A percentile compares a stretch with the other conserved stretches of the same genome.
Conservation (phyloP, 2,888 invertebrate species). For the Drosophila testacea region DNA sequence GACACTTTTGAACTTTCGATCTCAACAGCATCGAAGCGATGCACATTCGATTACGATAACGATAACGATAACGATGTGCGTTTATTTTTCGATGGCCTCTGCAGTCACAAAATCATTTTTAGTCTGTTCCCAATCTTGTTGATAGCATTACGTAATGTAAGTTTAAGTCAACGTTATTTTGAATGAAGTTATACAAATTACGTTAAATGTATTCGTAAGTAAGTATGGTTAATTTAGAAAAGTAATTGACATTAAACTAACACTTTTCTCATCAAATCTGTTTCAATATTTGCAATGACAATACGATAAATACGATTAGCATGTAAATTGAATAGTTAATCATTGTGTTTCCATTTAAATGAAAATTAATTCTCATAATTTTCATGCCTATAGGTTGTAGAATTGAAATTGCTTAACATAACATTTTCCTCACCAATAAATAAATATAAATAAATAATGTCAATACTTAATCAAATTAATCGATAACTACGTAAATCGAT, state of each 20-base stretch:
- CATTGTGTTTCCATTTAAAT: too few species aligned
- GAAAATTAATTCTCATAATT: too few species aligned
- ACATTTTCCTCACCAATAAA: too few species aligned
- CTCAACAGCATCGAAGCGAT: neutral
- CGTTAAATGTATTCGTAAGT: neutral
- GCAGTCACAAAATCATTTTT: neutral
- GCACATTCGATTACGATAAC: slow-evolving; percentile 3
- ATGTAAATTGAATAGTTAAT: too few species aligned
- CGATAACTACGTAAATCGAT: neutral
- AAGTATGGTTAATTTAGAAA: neutral
- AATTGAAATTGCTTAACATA: too few species aligned
- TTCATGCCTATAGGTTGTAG: too few species aligned
- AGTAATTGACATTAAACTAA: too few species aligned
- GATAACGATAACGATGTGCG: slow-evolving; percentile 3
- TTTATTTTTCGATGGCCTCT: neutral
- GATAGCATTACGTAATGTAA: neutral
- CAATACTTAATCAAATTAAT: too few species aligned
- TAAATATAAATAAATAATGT: too few species aligned
- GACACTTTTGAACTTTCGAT: slow-evolving; percentile 55
- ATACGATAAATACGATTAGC: too few species aligned
- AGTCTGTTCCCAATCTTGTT: neutral
- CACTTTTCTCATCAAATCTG: too few species aligned
- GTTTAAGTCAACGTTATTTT: neutral
- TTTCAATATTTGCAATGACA: too few species aligned
- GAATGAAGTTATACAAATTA: neutral